Evolutionary conservation across 1,140 invertebrate genomes (phyloP).

Genomic region (Nasonia giraulti): DNA sequence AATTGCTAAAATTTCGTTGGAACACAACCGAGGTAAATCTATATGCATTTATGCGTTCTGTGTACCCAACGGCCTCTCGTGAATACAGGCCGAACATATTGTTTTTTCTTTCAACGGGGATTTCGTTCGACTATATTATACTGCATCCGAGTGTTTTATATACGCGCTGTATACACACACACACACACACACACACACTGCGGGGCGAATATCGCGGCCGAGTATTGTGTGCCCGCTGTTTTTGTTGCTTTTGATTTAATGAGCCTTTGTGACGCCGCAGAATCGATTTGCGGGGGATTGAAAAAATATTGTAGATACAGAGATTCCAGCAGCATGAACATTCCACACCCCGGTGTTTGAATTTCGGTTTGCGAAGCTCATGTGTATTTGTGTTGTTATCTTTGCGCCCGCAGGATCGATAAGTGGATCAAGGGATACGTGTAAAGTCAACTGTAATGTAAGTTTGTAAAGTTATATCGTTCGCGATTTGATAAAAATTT

Average conservation of each 20-base stretch:
- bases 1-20: neutral
- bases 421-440: no score
- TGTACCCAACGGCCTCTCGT: neutral
- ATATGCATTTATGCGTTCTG: neutral
- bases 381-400: neutral
- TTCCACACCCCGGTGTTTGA: no score
- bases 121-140: slow-evolving; percentile 17
- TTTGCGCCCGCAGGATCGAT: no score
- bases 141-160: neutral
- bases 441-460: no score
- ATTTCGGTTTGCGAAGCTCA: no score
- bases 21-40: neutral
- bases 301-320: slow-evolving; percentile 3
- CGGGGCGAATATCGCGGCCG: neutral
- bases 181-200: neutral
- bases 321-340: neutral
- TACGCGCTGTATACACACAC: neutral
- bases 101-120: slow-evolving; percentile 20
- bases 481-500: no score
- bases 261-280: neutral
- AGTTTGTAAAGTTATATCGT: no score
- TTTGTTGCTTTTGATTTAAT: slow-evolving; percentile 34
- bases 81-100: slow-evolving; percentile 10
- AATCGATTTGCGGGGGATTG: neutral
- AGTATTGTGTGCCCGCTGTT: neutral